Conservation (phyloP, 2,888 invertebrate species). For the Xestoiulus laeticollis region DNA sequence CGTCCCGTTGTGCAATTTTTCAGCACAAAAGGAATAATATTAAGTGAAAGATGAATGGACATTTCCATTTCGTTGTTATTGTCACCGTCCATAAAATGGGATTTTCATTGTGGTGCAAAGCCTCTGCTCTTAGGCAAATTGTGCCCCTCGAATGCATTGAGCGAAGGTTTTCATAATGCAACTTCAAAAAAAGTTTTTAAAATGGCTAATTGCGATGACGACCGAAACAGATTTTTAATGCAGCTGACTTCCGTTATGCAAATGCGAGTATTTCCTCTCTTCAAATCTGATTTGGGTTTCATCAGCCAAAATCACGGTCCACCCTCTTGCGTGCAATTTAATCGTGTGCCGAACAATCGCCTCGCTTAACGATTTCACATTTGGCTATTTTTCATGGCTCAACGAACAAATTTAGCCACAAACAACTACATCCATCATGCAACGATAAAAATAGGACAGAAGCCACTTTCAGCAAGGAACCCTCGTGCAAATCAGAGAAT, state of each 20-base stretch:
- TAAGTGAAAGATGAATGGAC: slow-evolving; percentile 22
- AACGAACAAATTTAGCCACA: slow-evolving; percentile 18
- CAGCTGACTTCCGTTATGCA: slow-evolving; percentile 34
- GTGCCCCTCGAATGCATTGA: background rate
- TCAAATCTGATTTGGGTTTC: background rate
- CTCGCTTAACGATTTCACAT: background rate
- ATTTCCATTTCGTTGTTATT: slow-evolving; percentile 23
- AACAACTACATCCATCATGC: slow-evolving; percentile 6
- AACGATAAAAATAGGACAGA: background rate
- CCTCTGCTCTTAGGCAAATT: background rate
- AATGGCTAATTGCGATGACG: slow-evolving; percentile 35
- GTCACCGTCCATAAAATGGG: background rate
- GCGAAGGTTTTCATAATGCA: background rate
- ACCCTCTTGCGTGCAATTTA: background rate
- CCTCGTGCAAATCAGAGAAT: too few relatives aligned
- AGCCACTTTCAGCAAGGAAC: background rate
- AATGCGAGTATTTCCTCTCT: slow-evolving; percentile 32
- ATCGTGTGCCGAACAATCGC: background rate
- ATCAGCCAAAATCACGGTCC: background rate
- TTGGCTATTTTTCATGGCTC: background rate
- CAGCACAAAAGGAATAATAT: slow-evolving; percentile 15
- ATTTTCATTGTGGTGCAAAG: background rate
- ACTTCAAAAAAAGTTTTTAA: background rate
- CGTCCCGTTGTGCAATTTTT: slow-evolving; percentile 31
- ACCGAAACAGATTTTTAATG: slow-evolving; percentile 38